Evolutionary conservation across 1,140 invertebrate species (phyloP).

Genomic region (Mya arenaria): DNA sequence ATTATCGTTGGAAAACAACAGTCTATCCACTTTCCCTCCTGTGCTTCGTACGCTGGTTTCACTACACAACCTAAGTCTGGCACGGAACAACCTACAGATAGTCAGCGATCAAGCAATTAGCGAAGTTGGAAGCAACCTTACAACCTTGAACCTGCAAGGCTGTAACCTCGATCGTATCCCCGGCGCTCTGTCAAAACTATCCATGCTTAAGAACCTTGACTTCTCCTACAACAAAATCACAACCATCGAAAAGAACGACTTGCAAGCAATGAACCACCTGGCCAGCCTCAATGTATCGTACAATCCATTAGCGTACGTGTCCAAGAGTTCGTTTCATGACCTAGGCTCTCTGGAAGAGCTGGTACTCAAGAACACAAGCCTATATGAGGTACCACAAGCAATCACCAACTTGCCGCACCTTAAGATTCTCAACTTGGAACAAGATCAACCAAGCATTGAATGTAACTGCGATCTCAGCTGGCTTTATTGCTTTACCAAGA

Average conservation of each 20-base stretch:
- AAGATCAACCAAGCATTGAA: conserved; percentile 10
- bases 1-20: conserved; percentile 42
- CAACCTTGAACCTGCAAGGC: conserved; percentile 20
- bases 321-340: conserved; percentile 41
- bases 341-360: neutral
- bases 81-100: conserved; percentile 38
- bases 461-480: conserved; percentile 49
- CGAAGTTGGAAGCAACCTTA: conserved; percentile 35
- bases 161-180: conserved; percentile 45
- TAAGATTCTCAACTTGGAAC: neutral
- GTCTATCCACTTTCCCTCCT: conserved; percentile 33
- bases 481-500: conserved; percentile 10
- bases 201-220: conserved; percentile 15
- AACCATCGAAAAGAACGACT: conserved; percentile 48
- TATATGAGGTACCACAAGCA: conserved; percentile 36
- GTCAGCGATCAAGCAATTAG: conserved; percentile 27
- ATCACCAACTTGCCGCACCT: conserved; percentile 7
- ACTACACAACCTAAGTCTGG: conserved; percentile 41
- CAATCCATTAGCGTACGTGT: conserved; percentile 32
- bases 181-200: conserved; percentile 31
- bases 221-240: conserved; percentile 43
- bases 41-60: conserved; percentile 18
- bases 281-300: neutral
- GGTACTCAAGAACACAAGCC: neutral
- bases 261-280: conserved; percentile 16